Evolutionary conservation across 53 echinoderm and acorn worm species (phyloP).

Genomic region (Luidia sarsii): DNA sequence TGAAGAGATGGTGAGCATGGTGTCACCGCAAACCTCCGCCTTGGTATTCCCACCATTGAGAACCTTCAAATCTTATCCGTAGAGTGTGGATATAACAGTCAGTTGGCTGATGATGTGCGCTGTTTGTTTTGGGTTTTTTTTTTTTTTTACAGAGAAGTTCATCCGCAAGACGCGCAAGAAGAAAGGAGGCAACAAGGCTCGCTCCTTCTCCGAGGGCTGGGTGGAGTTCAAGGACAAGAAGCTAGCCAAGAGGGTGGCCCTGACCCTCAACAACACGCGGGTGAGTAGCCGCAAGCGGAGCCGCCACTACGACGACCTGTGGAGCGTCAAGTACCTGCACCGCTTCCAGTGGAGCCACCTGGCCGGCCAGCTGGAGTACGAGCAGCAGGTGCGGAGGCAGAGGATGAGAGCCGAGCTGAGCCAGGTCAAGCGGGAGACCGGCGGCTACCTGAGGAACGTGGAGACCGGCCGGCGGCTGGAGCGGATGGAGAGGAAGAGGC

Average conservation of each 20-base stretch:
- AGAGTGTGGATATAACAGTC: too few relatives aligned
- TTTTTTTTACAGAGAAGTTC: conserved; percentile 66
- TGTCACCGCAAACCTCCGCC: too few relatives aligned
- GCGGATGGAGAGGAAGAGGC: conserved; percentile 73
- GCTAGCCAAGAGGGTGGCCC: conserved; percentile 84
- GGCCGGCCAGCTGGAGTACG: conserved; percentile 80
- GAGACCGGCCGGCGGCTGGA: conserved; percentile 75
- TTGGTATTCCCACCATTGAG: too few relatives aligned
- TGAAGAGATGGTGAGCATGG: too few relatives aligned
- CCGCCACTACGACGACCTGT: conserved; percentile 86
- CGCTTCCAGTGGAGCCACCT: conserved; percentile 93
- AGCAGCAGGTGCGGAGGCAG: conserved; percentile 83
- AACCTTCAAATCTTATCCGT: too few relatives aligned
- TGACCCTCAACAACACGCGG: conserved; percentile 87
- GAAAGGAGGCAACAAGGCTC: conserved; percentile 66
- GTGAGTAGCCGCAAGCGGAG: conserved; percentile 80
- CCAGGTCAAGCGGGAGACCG: conserved; percentile 87
- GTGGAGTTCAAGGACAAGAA: conserved; percentile 92
- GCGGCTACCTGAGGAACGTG: conserved; percentile 75
- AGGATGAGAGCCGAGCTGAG: conserved; percentile 82
- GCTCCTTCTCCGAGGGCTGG: conserved; percentile 82
- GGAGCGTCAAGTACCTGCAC: conserved; percentile 89
- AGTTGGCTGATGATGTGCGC: too few relatives aligned
- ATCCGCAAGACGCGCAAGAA: conserved; percentile 68
- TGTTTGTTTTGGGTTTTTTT: too few relatives aligned